A percentile compares a stretch with the other conserved stretches of the same genome.
Conservation (phyloP, 2,888 invertebrate genomes). For the Temnothorax ravouxi region DNA sequence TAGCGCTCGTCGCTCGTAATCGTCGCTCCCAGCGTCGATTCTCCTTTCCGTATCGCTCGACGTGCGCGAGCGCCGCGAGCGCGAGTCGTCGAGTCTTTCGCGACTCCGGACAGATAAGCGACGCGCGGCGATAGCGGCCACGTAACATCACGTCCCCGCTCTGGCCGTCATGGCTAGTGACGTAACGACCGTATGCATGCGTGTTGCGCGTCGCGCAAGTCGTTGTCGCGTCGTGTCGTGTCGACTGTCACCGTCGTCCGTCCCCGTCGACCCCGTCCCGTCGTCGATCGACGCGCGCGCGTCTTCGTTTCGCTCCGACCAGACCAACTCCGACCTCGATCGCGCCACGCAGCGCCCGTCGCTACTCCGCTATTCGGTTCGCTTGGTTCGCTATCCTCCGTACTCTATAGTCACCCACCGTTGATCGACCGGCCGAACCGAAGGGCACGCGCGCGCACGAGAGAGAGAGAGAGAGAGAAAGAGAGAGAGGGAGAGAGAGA, state of each 20-base stretch:
- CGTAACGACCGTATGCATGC: constrained; percentile 1
- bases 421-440: constrained; percentile 73
- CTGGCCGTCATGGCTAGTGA: constrained; percentile 24
- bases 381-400: constrained; percentile 25
- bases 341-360: constrained; percentile 29
- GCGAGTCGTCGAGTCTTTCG: constrained; percentile 52
- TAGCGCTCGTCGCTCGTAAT: constrained; percentile 67
- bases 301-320: constrained; percentile 7
- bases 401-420: constrained; percentile 63
- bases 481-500: background rate
- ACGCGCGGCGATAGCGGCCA: constrained; percentile 72
- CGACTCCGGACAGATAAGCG: constrained; percentile 67
- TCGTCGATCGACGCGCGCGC: constrained; percentile 10
- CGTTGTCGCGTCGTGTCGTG: constrained; percentile 7
- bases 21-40: constrained; percentile 68
- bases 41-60: constrained; percentile 55
- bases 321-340: constrained; percentile 34
- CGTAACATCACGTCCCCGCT: constrained; percentile 73
- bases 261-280: too few relatives aligned
- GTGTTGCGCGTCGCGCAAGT: constrained; percentile 17
- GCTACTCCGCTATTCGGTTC: constrained; percentile 30
- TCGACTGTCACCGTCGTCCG: constrained; percentile 20
- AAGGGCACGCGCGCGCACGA: constrained; percentile 68
- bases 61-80: constrained; percentile 70
- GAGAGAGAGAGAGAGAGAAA: too few relatives aligned